A percentile compares a stretch with the other conserved stretches of the same genome.
Evolutionary conservation across 2,797 vertebrate species (phyloP).

Genomic region (Lemur catta): DNA sequence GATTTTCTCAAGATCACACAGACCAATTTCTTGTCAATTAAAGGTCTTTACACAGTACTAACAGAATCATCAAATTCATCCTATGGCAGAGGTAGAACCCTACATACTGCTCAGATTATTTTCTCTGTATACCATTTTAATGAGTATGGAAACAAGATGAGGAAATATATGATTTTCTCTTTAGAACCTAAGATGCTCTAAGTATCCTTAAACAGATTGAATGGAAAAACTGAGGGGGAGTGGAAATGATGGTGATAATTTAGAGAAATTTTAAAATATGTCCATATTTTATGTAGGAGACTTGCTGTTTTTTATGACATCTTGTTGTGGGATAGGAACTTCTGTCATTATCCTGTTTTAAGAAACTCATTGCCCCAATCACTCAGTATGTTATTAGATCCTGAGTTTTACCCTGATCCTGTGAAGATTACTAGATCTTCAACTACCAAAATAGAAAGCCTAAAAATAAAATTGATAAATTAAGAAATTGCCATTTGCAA

Average conservation of each 20-base stretch:
- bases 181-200: slow-evolving; percentile 5
- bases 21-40: not conserved
- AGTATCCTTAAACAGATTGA: slow-evolving; percentile 66
- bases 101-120: not conserved
- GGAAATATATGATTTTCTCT: slow-evolving; percentile 1
- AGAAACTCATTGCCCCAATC: not conserved
- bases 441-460: slow-evolving; percentile 17
- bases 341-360: slow-evolving; percentile 60
- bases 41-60: not conserved
- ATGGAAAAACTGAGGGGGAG: slow-evolving; percentile 55
- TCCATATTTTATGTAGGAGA: slow-evolving; percentile 70
- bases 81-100: not conserved
- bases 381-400: slow-evolving; percentile 22
- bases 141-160: not conserved
- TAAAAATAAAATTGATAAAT: not conserved
- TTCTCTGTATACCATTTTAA: not conserved
- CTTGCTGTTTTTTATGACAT: slow-evolving; percentile 40
- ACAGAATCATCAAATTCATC: not conserved
- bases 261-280: slow-evolving; percentile 59
- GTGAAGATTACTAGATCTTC: not conserved
- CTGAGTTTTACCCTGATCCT: slow-evolving; percentile 15
- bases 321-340: slow-evolving; percentile 54
- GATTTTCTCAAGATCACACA: not conserved
- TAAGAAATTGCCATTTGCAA: not conserved
- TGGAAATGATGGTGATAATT: slow-evolving; percentile 54